Conservation (phyloP, 2,113 vertebrate genomes). For the Chaetorhynchus papuensis region DNA sequence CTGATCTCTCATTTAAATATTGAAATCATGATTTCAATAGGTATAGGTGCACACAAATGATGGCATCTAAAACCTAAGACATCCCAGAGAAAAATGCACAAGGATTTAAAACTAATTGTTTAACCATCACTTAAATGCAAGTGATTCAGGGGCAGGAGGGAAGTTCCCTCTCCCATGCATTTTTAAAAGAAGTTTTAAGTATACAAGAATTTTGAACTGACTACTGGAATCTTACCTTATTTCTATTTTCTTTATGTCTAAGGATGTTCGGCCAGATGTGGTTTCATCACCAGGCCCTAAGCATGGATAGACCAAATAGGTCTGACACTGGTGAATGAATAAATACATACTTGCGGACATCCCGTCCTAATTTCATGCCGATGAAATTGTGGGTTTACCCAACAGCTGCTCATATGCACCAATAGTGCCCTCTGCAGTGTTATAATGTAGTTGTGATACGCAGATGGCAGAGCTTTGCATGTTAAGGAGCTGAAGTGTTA, state of each 20-base stretch:
- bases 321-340: neutral
- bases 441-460: neutral
- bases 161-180: neutral
- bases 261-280: neutral
- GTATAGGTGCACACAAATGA: neutral
- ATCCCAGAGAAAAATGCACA: neutral
- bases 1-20: neutral
- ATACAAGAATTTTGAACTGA: neutral
- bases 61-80: neutral
- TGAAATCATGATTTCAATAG: neutral
- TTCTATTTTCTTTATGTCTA: neutral
- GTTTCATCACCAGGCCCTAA: neutral
- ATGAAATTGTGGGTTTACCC: neutral
- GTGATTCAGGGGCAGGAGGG: rapidly evolving
- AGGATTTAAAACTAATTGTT: neutral
- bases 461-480: neutral
- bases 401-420: conserved; percentile 5
- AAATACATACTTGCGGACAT: neutral
- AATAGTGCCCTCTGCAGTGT: conserved; percentile 70
- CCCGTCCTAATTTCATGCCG: neutral
- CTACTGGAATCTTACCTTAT: neutral
- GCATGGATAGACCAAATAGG: neutral
- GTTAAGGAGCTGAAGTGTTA: neutral
- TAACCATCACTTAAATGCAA: neutral
- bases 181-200: neutral